phyloP scores from a whole-genome alignment of 2,888 invertebrate species.

The Acholoe squamosa region DNA sequence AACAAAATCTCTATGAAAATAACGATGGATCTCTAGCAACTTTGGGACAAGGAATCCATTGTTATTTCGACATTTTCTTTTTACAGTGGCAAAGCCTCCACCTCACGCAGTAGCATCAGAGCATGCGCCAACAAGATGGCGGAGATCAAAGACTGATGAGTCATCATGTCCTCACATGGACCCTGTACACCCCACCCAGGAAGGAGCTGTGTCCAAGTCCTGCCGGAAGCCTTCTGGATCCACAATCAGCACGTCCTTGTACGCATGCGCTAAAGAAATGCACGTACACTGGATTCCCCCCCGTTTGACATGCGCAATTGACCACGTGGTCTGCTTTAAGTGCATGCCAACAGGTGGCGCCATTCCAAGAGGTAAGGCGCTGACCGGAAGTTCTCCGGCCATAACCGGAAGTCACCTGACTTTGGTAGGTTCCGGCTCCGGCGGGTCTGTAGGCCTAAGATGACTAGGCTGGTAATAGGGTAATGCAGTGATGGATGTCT shows the following conservation, averaged over 20 bases:
- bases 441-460: not conserved
- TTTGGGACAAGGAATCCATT: no score
- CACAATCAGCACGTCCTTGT: not conserved
- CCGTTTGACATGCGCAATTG: not conserved
- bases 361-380: not conserved
- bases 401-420: not conserved
- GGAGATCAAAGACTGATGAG: conserved; percentile 17
- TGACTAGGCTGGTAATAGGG: not conserved
- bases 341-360: conserved; percentile 17
- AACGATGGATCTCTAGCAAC: no score
- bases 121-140: not conserved
- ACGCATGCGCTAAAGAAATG: not conserved
- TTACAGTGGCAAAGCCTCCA: no score
- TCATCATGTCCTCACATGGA: conserved; percentile 3
- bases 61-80: no score
- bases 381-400: not conserved
- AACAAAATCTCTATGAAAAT: no score
- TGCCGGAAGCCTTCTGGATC: not conserved
- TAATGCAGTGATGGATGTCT: not conserved
- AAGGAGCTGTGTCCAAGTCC: not conserved
- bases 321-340: not conserved
- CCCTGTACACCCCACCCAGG: not conserved
- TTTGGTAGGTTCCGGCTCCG: not conserved
- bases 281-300: not conserved
- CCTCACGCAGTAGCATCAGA: not conserved